Evolutionary conservation across 2,888 invertebrate species (phyloP), one percentile per base, ranked within the genome.

Genomic region (Teinopalpus imperialis): DNA sequence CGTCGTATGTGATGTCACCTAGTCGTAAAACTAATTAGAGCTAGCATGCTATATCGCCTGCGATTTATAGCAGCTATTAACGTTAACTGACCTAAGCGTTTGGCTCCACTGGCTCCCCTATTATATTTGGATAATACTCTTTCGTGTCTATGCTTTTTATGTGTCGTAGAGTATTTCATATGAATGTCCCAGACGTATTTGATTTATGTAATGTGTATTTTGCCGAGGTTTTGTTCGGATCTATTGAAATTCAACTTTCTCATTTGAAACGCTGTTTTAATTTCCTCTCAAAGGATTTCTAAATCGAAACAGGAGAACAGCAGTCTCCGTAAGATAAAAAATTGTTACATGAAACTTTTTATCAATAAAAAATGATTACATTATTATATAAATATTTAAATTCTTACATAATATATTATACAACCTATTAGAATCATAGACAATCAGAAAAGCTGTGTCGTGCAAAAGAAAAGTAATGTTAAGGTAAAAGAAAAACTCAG

Each of bases 11-110:
- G 70, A 66, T 72, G 71, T 69, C 72, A 73, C 68, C 56, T 55
- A 41, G 58, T 58, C 52, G 59, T 76, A 75, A 70, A 76, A 62
- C 66, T 75, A 73, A 76, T 76, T 76, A 74, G 75, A 73, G 57
- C 66, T 69, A 40, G 41, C 62, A 59, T 71, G 72, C 62, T 63
- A 66, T 52, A 56, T 50, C 32, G 49, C 63, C 53, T 49, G 41
- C 53, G 57, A 47, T 71, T 74, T 74, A 71, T 63, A 53, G 53
- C 53, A 30, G 45, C 53, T 41, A 56, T 66, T 29, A 45, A 39
- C 34, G 16, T 29, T 40, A 21, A 35, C 40, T 8, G 32, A 9
- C 14, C 14, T 12, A 18, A 9, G 21, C 39, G 23, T 13, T 13
- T 7, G 26, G 45, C 27, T 39, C 23, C 21, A 27, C 24, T 26